These are phyloP conservation scores for Hemibagrus wyckioides DNA, from an alignment of 2,113 vertebrate genomes.

Conservation along the genomic window DNA sequence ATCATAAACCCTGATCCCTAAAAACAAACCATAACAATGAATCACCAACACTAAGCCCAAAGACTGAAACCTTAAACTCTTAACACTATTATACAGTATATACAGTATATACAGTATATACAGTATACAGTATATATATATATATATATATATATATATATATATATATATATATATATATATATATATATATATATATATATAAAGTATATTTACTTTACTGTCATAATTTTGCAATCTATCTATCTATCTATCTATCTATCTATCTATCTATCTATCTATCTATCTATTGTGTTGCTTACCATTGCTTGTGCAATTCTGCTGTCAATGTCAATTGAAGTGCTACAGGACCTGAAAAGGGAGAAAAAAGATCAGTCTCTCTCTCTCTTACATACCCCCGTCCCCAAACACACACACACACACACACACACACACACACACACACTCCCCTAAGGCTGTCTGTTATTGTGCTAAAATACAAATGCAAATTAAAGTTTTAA, in stretches of 20 bases:
- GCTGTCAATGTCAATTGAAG: background rate
- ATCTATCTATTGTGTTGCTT: constrained; percentile 13
- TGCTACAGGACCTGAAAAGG: background rate
- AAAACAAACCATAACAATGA: background rate
- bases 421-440: background rate
- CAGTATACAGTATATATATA: no score
- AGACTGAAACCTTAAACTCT: background rate
- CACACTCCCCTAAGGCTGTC: background rate
- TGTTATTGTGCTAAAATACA: background rate
- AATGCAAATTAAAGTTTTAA: background rate
- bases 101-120: background rate
- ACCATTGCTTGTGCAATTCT: constrained; percentile 18
- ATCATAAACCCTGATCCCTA: background rate
- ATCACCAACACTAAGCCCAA: no score
- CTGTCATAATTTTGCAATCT: background rate
- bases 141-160: no score
- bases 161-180: no score
- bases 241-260: constrained; percentile 31
- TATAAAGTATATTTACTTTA: background rate
- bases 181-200: no score
- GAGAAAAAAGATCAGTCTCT: background rate
- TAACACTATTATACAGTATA: no score
- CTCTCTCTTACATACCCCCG: background rate
- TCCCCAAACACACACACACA: background rate
- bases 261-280: constrained; percentile 23